Evolutionary conservation across 2,797 vertebrate species (phyloP), one percentile per base, ranked within the genome.

Genomic region (Falco rusticolus): DNA sequence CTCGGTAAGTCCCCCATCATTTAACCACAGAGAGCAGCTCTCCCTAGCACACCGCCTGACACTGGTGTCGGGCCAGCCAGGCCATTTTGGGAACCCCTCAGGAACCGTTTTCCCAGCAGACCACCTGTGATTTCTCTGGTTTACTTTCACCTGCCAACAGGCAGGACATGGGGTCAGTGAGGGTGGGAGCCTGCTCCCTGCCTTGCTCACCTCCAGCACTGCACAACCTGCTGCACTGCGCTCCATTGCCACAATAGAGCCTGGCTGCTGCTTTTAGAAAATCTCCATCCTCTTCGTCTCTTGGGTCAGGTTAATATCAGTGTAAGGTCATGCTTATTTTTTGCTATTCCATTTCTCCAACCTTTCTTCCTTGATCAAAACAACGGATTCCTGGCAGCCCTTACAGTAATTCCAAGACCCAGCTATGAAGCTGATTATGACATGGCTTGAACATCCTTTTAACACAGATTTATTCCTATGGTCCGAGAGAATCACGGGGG

Each of bases 11-110:
- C 18, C 12, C 54, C 25, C 51, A 26, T 24, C 3, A 1, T 33
- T 47, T 71, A 45, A 45, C 29, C 45, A 45, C 21, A 41, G n/a
- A 37, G 20, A 57, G 33, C 28, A 47, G 48, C 54, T 87, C 48
- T 81, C 37, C 53, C 26, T 7, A 10, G 39, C 13, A 2, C 3
- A 16, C 54, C 60, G 31, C 28, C 4, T 0, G 1, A 34, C 28
- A 26, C 24, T 39, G 24, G 33, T 2, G 8, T 22, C 59, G 48
- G 50, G 34, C 33, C 65, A 61, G 37, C n/a, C 50, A 43, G 47
- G 41, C 28, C 29, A 12, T 48, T 64, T 31, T 0, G 0, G 50
- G 41, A 83, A 20, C 20, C 72, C 33, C 56, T 84, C 25, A 12
- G 70, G 43, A 87, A 22, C 24, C 13, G 16, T 26, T 79, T 68